Percentiles rank a stretch among this genome's conserved stretches.
phyloP scores from a whole-genome alignment of 1,140 invertebrate genomes.

The Dreissena polymorpha region DNA sequence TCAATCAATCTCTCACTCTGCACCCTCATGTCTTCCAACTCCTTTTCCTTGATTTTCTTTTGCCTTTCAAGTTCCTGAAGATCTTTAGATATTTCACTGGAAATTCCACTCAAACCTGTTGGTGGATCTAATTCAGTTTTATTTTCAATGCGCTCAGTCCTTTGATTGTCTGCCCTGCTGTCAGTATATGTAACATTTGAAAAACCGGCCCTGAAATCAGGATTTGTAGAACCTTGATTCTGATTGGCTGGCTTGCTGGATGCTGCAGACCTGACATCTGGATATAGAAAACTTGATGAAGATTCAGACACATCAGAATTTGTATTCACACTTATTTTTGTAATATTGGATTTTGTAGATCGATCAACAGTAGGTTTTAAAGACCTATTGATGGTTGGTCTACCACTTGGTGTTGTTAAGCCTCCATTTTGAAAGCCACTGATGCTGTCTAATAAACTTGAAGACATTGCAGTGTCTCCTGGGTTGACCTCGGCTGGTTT shows the following conservation, averaged over 20 bases:
- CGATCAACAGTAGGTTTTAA: slow-evolving; percentile 64
- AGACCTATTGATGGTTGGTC: slow-evolving; percentile 66
- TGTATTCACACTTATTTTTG: background rate
- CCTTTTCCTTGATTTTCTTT: slow-evolving; percentile 82
- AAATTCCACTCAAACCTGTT: slow-evolving; percentile 9
- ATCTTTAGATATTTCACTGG: slow-evolving; percentile 13
- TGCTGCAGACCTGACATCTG: slow-evolving; percentile 30
- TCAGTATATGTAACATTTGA: background rate
- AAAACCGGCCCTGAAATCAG: slow-evolving; percentile 6
- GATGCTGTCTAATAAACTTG: background rate
- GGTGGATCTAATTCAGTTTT: background rate
- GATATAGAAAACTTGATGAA: slow-evolving; percentile 23
- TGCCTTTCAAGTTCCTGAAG: slow-evolving; percentile 80
- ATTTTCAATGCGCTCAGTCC: background rate
- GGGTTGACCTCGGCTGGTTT: background rate
- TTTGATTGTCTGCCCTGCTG: slow-evolving; percentile 9
- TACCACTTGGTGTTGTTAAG: slow-evolving; percentile 15
- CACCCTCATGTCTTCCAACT: slow-evolving; percentile 80
- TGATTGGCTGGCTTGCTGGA: slow-evolving; percentile 8
- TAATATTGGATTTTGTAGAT: slow-evolving; percentile 29
- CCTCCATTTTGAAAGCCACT: slow-evolving; percentile 18
- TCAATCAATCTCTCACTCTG: slow-evolving; percentile 81
- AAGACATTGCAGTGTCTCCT: slow-evolving; percentile 35
- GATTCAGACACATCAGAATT: background rate
- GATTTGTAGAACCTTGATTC: slow-evolving; percentile 19